Conservation (phyloP, 2,113 vertebrate species). For the Nipponia nippon region DNA sequence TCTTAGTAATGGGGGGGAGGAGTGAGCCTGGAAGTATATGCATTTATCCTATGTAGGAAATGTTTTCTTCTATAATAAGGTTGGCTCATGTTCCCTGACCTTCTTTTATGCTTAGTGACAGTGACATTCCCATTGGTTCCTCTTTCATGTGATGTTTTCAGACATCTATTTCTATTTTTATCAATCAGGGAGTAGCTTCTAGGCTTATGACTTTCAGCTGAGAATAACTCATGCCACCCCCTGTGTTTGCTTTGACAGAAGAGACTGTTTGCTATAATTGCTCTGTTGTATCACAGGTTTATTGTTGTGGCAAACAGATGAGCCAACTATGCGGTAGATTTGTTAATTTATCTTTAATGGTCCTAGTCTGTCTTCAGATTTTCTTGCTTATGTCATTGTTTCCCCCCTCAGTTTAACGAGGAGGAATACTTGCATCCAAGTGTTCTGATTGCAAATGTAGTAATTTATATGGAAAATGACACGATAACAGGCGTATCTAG, state of each 20-base stretch:
- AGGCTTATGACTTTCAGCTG: slow-evolving; percentile 52
- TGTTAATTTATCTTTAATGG: background rate
- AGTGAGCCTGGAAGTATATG: background rate
- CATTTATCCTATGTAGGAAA: background rate
- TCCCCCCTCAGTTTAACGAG: background rate
- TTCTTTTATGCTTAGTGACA: background rate
- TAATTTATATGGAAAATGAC: background rate
- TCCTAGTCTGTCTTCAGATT: background rate
- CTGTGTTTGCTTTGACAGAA: background rate
- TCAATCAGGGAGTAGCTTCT: background rate
- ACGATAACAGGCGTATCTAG: background rate
- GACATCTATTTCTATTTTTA: slow-evolving; percentile 44
- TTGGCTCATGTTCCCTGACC: background rate
- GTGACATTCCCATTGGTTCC: slow-evolving; percentile 26
- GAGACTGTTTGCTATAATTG: background rate
- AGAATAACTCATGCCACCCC: background rate
- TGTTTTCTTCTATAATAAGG: background rate
- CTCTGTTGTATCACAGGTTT: background rate
- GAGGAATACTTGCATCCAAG: background rate
- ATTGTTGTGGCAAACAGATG: background rate
- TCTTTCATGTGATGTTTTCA: slow-evolving; percentile 35
- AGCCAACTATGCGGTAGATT: background rate
- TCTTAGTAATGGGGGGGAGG: background rate
- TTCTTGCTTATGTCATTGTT: background rate
- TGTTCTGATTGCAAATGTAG: background rate